Conservation (phyloP, 92 coral and sea anemone species). For the Scolanthus callimorphus region DNA sequence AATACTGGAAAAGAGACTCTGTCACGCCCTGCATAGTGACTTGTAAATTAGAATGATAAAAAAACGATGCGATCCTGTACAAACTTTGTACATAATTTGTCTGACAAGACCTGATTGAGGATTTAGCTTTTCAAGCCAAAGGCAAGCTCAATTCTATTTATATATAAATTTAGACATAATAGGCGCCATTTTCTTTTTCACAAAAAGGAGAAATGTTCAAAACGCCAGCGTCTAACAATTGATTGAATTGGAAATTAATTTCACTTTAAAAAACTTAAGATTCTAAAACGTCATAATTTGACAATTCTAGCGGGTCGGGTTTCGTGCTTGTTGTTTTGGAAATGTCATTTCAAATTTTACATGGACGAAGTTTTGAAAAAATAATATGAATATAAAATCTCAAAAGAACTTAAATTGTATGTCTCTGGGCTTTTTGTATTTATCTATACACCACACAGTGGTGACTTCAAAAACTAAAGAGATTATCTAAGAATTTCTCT, state of each 20-base stretch:
- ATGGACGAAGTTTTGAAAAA: neutral
- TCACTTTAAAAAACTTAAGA: constrained; percentile 13
- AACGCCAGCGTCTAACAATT: constrained; percentile 15
- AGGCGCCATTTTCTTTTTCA: neutral
- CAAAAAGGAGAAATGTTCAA: neutral
- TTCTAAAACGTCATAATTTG: constrained; percentile 30
- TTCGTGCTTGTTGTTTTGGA: constrained; percentile 2
- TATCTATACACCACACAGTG: neutral
- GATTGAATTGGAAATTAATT: constrained; percentile 41
- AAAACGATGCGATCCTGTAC: neutral
- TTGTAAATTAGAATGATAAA: neutral
- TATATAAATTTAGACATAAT: constrained; percentile 1
- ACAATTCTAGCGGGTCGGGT: constrained; percentile 18
- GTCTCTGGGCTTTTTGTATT: neutral
- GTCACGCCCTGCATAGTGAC: no score
- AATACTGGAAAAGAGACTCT: no score
- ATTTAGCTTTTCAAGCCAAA: neutral
- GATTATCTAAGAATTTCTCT: neutral
- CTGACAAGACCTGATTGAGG: neutral
- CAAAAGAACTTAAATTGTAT: neutral
- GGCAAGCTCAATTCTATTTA: neutral
- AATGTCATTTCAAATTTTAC: neutral
- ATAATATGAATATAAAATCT: neutral
- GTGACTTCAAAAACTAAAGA: neutral
- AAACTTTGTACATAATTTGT: neutral